Percentiles rank a stretch among this genome's conserved stretches.
Conservation (phyloP, 2,113 vertebrate species). For the Ciconia boyciana region DNA sequence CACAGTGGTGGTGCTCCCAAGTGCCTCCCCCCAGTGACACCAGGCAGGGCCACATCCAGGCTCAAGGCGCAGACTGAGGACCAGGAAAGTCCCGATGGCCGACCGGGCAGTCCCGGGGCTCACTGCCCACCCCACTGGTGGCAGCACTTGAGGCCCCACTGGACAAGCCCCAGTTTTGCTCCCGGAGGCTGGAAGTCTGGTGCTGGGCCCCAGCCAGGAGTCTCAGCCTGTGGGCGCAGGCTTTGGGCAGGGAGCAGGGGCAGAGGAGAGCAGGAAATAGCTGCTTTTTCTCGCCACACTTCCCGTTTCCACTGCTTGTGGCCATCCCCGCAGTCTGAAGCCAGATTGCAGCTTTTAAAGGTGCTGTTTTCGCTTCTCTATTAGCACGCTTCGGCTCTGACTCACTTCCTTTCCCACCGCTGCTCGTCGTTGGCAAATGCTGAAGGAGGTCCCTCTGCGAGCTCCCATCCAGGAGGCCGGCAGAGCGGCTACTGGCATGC, state of each 20-base stretch:
- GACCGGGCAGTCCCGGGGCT: rapidly evolving
- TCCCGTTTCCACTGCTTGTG: not conserved
- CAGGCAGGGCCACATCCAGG: not conserved
- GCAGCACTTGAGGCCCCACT: rapidly evolving
- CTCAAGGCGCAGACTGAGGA: not conserved
- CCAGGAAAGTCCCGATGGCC: no score
- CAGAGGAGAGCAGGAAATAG: not conserved
- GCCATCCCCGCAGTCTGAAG: not conserved
- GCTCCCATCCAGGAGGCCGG: not conserved
- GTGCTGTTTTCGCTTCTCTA: not conserved
- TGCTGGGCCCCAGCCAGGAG: not conserved
- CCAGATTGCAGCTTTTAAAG: not conserved
- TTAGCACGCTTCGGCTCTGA: constrained; percentile 5
- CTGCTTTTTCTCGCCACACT: not conserved
- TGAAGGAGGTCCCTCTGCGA: not conserved
- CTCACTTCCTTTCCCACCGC: constrained; percentile 43
- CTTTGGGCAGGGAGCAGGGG: not conserved
- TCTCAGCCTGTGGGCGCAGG: rapidly evolving
- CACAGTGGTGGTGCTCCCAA: rapidly evolving
- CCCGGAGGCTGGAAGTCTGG: not conserved
- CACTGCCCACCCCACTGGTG: rapidly evolving
- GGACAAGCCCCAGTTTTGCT: rapidly evolving
- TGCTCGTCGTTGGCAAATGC: not conserved
- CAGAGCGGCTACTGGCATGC: not conserved
- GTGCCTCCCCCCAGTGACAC: not conserved